A percentile compares a stretch with the other conserved stretches of the same genome.
Conservation (phyloP, 1,140 invertebrate species). For the Idris sp. region DNA sequence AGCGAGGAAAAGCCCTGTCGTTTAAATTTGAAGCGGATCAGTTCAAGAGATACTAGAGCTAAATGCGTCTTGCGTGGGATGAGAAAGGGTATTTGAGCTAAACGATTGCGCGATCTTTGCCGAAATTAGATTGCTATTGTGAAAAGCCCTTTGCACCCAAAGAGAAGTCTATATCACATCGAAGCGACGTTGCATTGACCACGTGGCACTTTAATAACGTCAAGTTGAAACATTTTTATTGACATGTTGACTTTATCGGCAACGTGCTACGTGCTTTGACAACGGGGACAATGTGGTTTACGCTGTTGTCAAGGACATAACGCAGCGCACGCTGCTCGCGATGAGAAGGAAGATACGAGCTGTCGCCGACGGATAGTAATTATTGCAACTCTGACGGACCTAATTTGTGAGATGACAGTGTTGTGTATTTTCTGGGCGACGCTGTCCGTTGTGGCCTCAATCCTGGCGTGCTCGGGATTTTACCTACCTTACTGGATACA, state of each 20-base stretch:
- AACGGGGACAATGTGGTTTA: constrained; percentile 17
- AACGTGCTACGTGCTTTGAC: constrained; percentile 21
- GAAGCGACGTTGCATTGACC: too few species aligned
- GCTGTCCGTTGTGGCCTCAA: constrained; percentile 81
- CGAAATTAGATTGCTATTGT: too few species aligned
- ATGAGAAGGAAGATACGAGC: constrained; percentile 28
- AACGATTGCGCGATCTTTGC: too few species aligned
- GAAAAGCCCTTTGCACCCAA: too few species aligned
- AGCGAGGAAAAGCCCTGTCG: too few species aligned
- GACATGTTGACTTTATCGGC: constrained; percentile 40
- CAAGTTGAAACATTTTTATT: too few species aligned
- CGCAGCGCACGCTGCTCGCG: constrained; percentile 12
- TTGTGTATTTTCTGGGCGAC: constrained; percentile 83
- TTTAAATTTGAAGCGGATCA: too few species aligned
- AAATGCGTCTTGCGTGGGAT: too few species aligned
- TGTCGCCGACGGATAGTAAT: constrained; percentile 55
- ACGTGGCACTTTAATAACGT: too few species aligned
- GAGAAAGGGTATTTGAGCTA: too few species aligned
- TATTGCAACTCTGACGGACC: constrained; percentile 50
- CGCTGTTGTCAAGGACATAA: constrained; percentile 6
- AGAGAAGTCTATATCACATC: too few species aligned
- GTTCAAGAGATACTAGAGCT: too few species aligned
- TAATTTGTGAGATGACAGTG: constrained; percentile 77
- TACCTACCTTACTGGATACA: constrained; percentile 86
- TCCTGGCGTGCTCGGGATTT: constrained; percentile 82